Base-by-base conservation (phyloP, 2,113 vertebrate species). In the Austrofundulus limnaeus region DNA sequence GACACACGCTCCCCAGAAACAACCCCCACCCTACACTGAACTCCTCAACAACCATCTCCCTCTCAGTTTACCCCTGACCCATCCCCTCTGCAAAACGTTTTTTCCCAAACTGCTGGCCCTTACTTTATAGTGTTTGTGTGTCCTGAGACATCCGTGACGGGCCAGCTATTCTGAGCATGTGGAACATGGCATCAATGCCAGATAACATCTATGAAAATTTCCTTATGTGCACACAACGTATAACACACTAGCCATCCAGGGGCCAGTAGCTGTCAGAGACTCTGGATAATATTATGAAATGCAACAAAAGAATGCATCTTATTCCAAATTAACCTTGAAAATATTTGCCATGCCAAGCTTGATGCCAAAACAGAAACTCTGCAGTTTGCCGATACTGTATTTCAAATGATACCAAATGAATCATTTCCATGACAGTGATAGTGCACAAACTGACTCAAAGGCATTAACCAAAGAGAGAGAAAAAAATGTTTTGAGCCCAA, bases 91-190 rank as follows among this genome's bases (percentile, higher is more conserved):
- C 10, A 43, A 64, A 55, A 58, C 68, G 68, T 81, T 80, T 76
- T 78, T 76, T 63, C 51, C 63, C 74, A 71, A 83, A 64, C 66
- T 72, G 58, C 67, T 45, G 63, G 68, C 51, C 64, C 76, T 73
- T 87, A 76, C 80, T 90, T 89, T 87, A 85, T 88, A 86, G 83
- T 88, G 87, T 90, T 87, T 89, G 87, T 82, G 75, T 53, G 78
- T 78, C 81, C 85, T 66, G 73, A 85, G 77, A 87, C 80, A 88
- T 81, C 84, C 69, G 66, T 81, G 85, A 90, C 87, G 50, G 72
- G 77, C 74, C 75, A 70, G 83, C 77, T 83, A 91, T 91, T 83
- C 82, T 80, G 85, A 76, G 86, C 85, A 89, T 80, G 84, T 72
- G 47, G 70, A 85, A 84, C 79, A 82, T 53, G 80, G 72, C 81